These are phyloP conservation scores for Hyles euphorbiae DNA, from an alignment of 1,140 invertebrate species.

Conservation along the genomic window DNA sequence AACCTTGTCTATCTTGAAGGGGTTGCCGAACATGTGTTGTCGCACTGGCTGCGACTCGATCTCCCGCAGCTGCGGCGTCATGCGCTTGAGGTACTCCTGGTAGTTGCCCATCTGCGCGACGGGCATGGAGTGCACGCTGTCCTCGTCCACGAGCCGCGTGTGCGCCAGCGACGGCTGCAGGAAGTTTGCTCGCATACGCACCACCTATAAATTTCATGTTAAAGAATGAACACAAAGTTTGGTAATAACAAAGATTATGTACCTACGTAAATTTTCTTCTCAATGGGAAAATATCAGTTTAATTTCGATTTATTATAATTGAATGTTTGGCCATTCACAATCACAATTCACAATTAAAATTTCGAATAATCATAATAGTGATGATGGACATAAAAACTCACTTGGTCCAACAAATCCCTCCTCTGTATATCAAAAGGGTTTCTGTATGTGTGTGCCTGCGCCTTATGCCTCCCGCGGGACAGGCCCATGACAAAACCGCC, in stretches of 20 bases:
- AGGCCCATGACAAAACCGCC: constrained; percentile 88
- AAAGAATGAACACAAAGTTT: too few species aligned
- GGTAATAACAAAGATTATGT: too few species aligned
- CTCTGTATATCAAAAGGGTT: constrained; percentile 98
- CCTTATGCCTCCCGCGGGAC: constrained; percentile 76
- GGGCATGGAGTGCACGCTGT: constrained; percentile 95
- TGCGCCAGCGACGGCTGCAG: constrained; percentile 85
- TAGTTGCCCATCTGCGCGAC: constrained; percentile 99
- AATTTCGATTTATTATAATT: too few species aligned
- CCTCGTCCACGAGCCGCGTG: constrained; percentile 89
- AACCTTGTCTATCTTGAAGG: constrained; percentile 97
- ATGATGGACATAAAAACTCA: constrained; percentile 19
- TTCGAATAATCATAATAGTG: too few species aligned
- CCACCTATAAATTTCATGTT: constrained; percentile 74
- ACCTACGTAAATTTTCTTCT: too few species aligned
- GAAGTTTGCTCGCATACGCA: constrained; percentile 96
- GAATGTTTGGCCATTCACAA: too few species aligned
- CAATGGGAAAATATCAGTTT: too few species aligned
- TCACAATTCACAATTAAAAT: too few species aligned
- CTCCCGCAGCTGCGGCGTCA: constrained; percentile 93
- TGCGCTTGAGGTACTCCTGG: constrained; percentile 97
- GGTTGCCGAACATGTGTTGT: constrained; percentile 99
- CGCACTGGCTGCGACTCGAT: constrained; percentile 96
- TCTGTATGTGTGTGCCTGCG: constrained; percentile 86
- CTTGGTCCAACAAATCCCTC: constrained; percentile 91